Base-by-base conservation (phyloP, 2,888 invertebrate species). In the Hoplodrina ambigua region DNA sequence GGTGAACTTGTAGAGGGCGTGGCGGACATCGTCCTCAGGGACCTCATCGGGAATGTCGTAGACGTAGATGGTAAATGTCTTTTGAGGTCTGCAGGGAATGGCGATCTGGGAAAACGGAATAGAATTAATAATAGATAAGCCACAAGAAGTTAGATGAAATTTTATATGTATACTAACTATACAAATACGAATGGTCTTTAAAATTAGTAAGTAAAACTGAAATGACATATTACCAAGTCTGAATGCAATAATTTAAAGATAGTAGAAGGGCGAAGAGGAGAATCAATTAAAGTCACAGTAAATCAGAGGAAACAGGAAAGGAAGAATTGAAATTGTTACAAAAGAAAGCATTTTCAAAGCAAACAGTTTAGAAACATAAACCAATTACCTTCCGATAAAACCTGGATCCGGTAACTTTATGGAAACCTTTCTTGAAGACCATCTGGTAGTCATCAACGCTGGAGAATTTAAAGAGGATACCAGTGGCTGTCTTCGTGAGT, bases 401-500 rank as follows among this genome's bases (percentile, higher is more conserved):
- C 85, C 98, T 96, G 61, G 98, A 98, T 44, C 98, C 98, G 69
- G 98, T 98, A 64, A 98, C 98, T 93, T 97, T 97, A 93, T 98
- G 98, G 94, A 98, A 98, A 41, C 98, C 98, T 91, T 98, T 98
- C 94, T 98, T 97, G 96, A 97, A 98, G 80, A 98, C 98, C 90
- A 97, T 97, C 93, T 98, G 98, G 93, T 97, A 98, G 91, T 98
- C 98, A 83, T 98, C 98, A 81, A 98, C 97, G 92, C 97, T 97
- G 85, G 98, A 98, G 94, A 98, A 98, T 94, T 98, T 98, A 96
- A 98, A 98, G 78, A 98, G 96, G 88, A 98, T 98, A 69, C 98
- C 98, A 56, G 98, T 98, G 62, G 98, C 98, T 0, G 98, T 98
- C 96, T 98, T 98, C 79, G 98, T 98, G 85, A 98, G 96, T 83